Base-by-base conservation (phyloP, 2,888 invertebrate species). In the Acleris emargana region DNA sequence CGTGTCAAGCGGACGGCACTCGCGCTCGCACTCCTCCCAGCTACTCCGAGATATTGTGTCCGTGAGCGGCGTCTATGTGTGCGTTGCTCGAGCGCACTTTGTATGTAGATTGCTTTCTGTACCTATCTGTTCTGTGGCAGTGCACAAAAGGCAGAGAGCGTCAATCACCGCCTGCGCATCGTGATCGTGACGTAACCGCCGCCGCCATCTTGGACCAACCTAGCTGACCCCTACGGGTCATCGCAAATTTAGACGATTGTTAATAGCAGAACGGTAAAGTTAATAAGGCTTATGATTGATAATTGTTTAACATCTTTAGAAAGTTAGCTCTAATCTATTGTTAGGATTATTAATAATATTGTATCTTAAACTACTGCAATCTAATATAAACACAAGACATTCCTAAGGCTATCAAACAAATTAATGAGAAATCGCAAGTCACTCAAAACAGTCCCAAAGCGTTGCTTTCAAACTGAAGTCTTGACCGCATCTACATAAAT, bases 141-240 rank as follows among this genome's bases (percentile, higher is more conserved):
- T 77, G 77, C 79, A 82, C 82, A 80, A 80, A 83, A 81, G 84
- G 73, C 83, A 82, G 71, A 81, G 84, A 84, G 81, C 77, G 78
- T 82, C 82, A 85, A 87, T 85, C 85, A 84, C 75, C 79, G 78
- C 76, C 69, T 76, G 79, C 79, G 77, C 76, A 75, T 67, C 60
- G 61, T 77, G 72, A 82, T 32, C 81, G 81, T 83, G 82, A 84
- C 71, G 45, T 45, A 45, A 45, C 45, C 45, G 17, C 45, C 68
- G 75, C 73, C 74, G 83, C 85, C 82, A 85, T 84, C 77, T 84
- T 83, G 75, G 68, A 71, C 70, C 72, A 66, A 68, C 68, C 71
- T 72, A 68, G 69, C 62, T 74, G 73, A 74, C 69, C 70, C 68
- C 45, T 54, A 7, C 13, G 20, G 20, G 32, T 58, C 13, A 32